Evolutionary conservation across 1,140 invertebrate species (phyloP).

Genomic region (Philopotamus ludificatus): DNA sequence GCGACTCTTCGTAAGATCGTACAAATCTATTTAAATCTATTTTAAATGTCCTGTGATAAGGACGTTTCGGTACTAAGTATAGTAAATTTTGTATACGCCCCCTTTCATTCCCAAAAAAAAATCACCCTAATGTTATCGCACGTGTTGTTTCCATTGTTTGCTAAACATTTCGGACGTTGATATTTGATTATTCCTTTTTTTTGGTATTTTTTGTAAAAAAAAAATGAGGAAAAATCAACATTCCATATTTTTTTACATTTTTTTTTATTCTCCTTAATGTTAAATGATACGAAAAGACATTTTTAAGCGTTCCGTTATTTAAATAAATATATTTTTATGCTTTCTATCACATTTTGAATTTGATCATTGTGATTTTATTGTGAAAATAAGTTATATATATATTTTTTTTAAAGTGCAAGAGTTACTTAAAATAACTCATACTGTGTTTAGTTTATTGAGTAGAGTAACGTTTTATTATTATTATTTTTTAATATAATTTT

Average conservation of each 20-base stretch:
- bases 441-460: conserved; percentile 11
- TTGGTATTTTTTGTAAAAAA: background rate
- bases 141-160: conserved; percentile 12
- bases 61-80: conserved; percentile 12
- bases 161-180: background rate
- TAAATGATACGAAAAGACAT: too few relatives aligned
- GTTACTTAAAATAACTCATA: conserved; percentile 21
- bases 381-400: too few relatives aligned
- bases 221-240: background rate
- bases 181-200: background rate
- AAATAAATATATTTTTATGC: too few relatives aligned
- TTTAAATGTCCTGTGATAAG: conserved; percentile 16
- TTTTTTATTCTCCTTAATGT: too few relatives aligned
- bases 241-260: too few relatives aligned
- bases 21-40: conserved; percentile 35
- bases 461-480: conserved; percentile 12
- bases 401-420: conserved; percentile 11
- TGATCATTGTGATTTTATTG: too few relatives aligned
- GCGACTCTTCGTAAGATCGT: conserved; percentile 33
- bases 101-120: background rate
- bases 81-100: conserved; percentile 40
- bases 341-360: too few relatives aligned
- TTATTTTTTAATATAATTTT: conserved; percentile 27
- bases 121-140: background rate
- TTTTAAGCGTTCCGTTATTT: too few relatives aligned